A percentile compares a stretch with the other conserved stretches of the same genome.
phyloP scores from a whole-genome alignment of 2,888 invertebrate species.

The Philereme vetulata region DNA sequence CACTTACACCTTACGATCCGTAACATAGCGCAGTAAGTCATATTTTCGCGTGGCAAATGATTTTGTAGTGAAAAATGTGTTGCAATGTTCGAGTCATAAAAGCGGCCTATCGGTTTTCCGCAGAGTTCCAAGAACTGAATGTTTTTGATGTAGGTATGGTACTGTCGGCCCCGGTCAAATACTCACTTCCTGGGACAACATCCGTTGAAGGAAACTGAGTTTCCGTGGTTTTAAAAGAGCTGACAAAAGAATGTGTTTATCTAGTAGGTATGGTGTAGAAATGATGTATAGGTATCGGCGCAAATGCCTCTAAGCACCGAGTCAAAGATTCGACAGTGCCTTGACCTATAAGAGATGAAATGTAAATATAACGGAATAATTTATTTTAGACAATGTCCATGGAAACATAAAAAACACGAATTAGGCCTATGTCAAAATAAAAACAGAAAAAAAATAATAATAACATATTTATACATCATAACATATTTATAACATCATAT shows the following conservation, averaged over 20 bases:
- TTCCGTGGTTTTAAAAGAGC: conserved; percentile 23
- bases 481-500: too few species aligned
- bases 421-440: too few species aligned
- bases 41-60: conserved; percentile 27
- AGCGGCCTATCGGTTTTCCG: conserved; percentile 75
- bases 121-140: conserved; percentile 66
- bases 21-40: conserved; percentile 28
- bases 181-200: conserved; percentile 66
- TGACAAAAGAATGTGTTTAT: background rate
- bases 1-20: background rate
- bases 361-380: too few species aligned
- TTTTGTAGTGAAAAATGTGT: conserved; percentile 27
- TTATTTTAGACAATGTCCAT: too few species aligned
- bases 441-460: too few species aligned
- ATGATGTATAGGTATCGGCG: too few species aligned
- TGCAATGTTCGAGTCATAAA: conserved; percentile 54
- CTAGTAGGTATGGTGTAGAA: too few species aligned
- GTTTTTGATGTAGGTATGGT: conserved; percentile 54
- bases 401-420: too few species aligned
- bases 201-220: conserved; percentile 43
- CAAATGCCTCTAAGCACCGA: too few species aligned
- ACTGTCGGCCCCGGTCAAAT: conserved; percentile 63
- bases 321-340: too few species aligned
- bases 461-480: too few species aligned
- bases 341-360: too few species aligned